Evolutionary conservation across 2,888 invertebrate species (phyloP), one percentile per base, ranked within the genome.

Genomic region (Dioctria rufipes): DNA sequence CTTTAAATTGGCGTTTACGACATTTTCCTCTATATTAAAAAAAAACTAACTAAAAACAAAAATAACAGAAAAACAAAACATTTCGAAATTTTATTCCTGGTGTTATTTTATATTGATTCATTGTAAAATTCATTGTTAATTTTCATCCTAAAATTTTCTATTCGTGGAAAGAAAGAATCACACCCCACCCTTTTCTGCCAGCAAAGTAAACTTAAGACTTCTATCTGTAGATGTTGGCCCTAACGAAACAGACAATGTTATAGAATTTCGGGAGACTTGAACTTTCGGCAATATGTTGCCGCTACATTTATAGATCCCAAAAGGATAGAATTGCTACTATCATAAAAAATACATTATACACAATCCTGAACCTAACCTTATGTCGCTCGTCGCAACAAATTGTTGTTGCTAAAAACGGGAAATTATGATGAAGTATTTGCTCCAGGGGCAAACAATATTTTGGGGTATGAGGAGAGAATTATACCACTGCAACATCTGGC

Each of bases 401-500:
- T 39, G 37, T 46, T 63, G 63, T 63, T 63, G 63, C 63, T 77
- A 43, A 60, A 77, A 46, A 77, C 58, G 46, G 49, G 77, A 49
- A 63, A 77, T 77, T 77, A 77, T 77, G 77, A 77, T 63, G 77
- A 63, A 63, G 77, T 63, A 63, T 60, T 71, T 46, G 63, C 61
- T 40, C 39, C 37, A 43, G 11, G 49, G 46, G 39, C 77, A 25
- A 75, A 8, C n/a, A 42, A 37, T 46, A 43, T 58, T n/a, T 5
- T 2, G 73, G 75, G 9, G 11, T 60, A 51, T 25, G 61, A 11
- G 37, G 25, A 4, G 39, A 43, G 25, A 4, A 60, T 75, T 75
- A 63, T 25, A 61, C 54, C 63, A 77, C 6, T 78, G 78, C 54
- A 78, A 58, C 78, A 78, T 78, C 78, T 78, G 78, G 78, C 78